Conservation (phyloP, 23 tunicate genomes). For the Halocynthia roretzi region DNA sequence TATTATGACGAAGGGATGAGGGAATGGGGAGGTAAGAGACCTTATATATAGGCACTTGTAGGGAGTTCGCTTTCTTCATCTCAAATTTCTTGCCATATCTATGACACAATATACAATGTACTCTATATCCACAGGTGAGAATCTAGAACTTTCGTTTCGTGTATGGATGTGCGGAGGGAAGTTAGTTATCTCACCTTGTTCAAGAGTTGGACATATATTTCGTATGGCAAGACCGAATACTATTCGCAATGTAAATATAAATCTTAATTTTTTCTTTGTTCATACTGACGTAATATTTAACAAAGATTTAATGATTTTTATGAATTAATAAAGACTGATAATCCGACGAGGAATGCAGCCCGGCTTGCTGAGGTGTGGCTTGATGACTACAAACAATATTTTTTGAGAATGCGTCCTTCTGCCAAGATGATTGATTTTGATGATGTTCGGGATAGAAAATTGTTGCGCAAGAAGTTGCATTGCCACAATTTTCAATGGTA, state of each 20-base stretch:
- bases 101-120: neutral
- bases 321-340: slow-evolving; percentile 5
- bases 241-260: neutral
- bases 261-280: no score
- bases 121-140: slow-evolving; percentile 32
- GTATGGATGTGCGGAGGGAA: slow-evolving; percentile 89
- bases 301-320: no score
- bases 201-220: slow-evolving; percentile 55
- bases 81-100: neutral
- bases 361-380: slow-evolving; percentile 79
- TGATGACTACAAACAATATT: slow-evolving; percentile 43
- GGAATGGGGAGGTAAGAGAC: slow-evolving; percentile 59
- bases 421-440: slow-evolving; percentile 19
- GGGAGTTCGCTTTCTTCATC: neutral
- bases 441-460: slow-evolving; percentile 35
- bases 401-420: slow-evolving; percentile 5
- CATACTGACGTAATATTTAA: no score
- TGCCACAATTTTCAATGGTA: slow-evolving; percentile 74
- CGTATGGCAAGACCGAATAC: slow-evolving; percentile 51
- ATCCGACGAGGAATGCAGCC: slow-evolving; percentile 24
- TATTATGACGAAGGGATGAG: slow-evolving; percentile 79
- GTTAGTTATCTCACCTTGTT: slow-evolving; percentile 55
- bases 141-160: slow-evolving; percentile 60
- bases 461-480: slow-evolving; percentile 22
- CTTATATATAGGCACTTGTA: neutral